Evolutionary conservation across 2,797 vertebrate genomes (phyloP).

Genomic region (Mallotus villosus): DNA sequence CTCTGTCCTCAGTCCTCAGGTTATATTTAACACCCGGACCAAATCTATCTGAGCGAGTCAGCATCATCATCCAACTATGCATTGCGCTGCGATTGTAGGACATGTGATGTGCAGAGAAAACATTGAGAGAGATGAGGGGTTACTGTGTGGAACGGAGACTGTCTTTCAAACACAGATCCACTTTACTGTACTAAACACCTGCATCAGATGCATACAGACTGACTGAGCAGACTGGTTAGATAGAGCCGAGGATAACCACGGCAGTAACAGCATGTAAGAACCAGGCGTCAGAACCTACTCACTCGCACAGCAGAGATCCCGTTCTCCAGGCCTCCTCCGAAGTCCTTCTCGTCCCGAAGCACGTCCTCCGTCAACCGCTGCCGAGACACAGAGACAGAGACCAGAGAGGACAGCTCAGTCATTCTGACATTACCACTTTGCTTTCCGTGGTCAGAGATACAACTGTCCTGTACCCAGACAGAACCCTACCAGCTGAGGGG

Average conservation of each 20-base stretch:
- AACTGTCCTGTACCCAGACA: too few species aligned
- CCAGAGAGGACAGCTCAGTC: too few species aligned
- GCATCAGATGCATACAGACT: too few species aligned
- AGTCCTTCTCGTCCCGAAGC: slow-evolving; percentile 91
- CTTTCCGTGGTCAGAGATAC: too few species aligned
- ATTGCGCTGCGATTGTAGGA: not conserved
- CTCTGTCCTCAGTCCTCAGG: not conserved
- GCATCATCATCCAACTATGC: not conserved
- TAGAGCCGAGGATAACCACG: not conserved
- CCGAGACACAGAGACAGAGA: too few species aligned
- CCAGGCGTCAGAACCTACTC: too few species aligned
- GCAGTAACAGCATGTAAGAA: slow-evolving; percentile 32
- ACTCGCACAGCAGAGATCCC: slow-evolving; percentile 98
- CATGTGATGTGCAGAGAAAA: not conserved
- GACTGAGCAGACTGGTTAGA: not conserved
- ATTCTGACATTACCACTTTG: too few species aligned
- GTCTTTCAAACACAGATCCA: too few species aligned
- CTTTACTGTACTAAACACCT: too few species aligned
- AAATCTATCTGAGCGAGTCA: not conserved
- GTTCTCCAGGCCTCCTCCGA: slow-evolving; percentile 89
- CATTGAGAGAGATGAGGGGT: not conserved
- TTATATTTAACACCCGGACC: not conserved
- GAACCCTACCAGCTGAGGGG: too few species aligned
- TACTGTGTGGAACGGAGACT: too few species aligned
- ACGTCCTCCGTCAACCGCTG: slow-evolving; percentile 94